Conservation (phyloP, 2,113 vertebrate species). For the Spheniscus mendiculus region DNA sequence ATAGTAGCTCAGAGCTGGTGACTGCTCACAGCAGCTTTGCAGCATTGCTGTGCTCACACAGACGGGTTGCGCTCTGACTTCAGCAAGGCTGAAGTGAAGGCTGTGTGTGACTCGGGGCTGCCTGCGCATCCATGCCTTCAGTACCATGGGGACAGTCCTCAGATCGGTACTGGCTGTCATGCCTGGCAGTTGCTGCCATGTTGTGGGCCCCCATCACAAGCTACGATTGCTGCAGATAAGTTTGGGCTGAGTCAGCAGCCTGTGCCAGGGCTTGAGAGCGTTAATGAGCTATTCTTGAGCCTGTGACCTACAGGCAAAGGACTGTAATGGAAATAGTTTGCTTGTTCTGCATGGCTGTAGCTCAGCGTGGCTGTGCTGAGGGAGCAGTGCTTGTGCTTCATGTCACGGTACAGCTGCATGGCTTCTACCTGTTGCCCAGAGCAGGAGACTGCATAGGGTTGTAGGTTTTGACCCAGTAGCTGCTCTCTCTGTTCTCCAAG, state of each 20-base stretch:
- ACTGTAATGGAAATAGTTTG: background rate
- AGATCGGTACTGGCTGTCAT: background rate
- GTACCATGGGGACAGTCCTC: background rate
- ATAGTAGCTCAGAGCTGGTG: background rate
- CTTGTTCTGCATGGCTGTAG: background rate
- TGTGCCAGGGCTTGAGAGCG: background rate
- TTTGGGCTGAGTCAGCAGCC: background rate
- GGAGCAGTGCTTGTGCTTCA: background rate
- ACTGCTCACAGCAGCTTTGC: background rate
- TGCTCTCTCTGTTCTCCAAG: background rate
- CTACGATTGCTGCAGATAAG: background rate
- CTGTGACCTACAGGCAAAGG: background rate
- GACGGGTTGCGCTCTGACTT: background rate
- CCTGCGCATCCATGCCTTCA: background rate
- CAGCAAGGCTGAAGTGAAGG: background rate
- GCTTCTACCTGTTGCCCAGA: background rate
- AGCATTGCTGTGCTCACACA: rapidly evolving
- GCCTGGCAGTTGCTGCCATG: background rate
- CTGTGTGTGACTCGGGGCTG: background rate
- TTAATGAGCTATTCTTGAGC: background rate
- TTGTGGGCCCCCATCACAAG: background rate
- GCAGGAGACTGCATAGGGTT: background rate
- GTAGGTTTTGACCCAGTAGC: background rate
- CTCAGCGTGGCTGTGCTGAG: background rate
- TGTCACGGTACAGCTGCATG: background rate